phyloP scores from a whole-genome alignment of 2,113 vertebrate species.

The Saccopteryx bilineata region DNA sequence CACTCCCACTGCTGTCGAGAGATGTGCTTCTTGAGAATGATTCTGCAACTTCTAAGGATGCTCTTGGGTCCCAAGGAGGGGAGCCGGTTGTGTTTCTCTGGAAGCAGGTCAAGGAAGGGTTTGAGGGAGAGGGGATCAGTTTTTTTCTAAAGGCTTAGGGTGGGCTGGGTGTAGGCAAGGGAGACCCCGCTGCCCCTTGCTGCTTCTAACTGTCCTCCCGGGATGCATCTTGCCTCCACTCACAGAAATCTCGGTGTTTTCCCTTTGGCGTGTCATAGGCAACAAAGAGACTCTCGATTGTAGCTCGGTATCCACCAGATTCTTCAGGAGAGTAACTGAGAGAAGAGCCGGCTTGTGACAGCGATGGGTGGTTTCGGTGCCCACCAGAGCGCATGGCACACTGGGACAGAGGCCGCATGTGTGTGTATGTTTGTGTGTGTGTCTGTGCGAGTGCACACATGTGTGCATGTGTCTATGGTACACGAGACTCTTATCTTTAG shows the following conservation, averaged over 20 bases:
- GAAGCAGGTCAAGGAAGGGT: background rate
- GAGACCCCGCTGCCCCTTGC: too few species aligned
- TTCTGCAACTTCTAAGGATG: background rate
- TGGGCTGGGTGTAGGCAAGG: background rate
- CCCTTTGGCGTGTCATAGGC: background rate
- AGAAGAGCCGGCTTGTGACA: background rate
- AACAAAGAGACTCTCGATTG: background rate
- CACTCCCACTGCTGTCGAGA: background rate
- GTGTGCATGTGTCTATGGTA: accelerated
- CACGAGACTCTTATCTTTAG: background rate
- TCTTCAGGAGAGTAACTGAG: background rate
- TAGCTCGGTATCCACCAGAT: background rate
- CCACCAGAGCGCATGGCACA: background rate
- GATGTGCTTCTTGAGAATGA: background rate
- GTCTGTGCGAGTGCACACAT: background rate
- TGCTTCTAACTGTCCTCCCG: accelerated
- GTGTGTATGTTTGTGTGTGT: background rate
- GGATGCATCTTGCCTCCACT: accelerated
- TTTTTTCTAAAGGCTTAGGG: background rate
- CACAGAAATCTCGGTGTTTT: background rate
- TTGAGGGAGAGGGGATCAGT: background rate
- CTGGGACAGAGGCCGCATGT: accelerated
- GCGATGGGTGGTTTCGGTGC: background rate
- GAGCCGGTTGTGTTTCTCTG: background rate
- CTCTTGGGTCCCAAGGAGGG: background rate